Base-by-base conservation (phyloP, 2,888 invertebrate genomes). In the Dryomyza anilis region DNA sequence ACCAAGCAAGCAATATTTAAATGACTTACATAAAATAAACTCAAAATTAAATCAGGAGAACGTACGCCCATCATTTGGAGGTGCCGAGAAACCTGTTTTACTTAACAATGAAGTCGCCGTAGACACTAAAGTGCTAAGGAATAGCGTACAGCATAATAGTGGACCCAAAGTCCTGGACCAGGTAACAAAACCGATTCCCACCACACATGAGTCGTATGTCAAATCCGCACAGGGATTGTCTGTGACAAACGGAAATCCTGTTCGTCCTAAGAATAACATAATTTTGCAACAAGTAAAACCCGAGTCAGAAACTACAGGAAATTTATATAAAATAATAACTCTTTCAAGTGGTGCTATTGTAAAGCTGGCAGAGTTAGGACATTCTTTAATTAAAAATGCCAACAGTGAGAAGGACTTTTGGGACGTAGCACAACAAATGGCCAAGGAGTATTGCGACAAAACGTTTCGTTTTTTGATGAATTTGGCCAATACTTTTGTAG, bases 1-100 rank as follows among this genome's bases (percentile, higher is more conserved):
- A 64, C 81, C 81, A 0, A 75, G 76, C 10, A 74, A 75, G 3
- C 77, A 80, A 65, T 75, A 79, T 62, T 74, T 82, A 7, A 81
- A 80, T 63, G 81, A 82, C 72, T 68, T 81, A 7, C 72, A 76
- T 62, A 81, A 78, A 70, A 55, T 72, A 10, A 71, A 72, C 48
- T 43, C 67, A 30, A 59, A 78, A 8, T 36, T 81, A 4, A 79
- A 80, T 53, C 12, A 70, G 29, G 63, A 69, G 19, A 75, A 74
- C 2, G 69, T 81, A 1, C 74, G 77, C 6, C 73, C 77, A 30
- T 66, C 75, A 2, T 81, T 81, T 55, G 76, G 74, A 0, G 23
- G 69, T 6, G 69, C 74, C 23, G 80, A 77, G 1, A 60, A 73
- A 4, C 73, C 73, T 5, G 69, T 82, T 5, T 23, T 76, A 3